Conservation (phyloP, 2,113 vertebrate genomes). For the Dinomys branickii region DNA sequence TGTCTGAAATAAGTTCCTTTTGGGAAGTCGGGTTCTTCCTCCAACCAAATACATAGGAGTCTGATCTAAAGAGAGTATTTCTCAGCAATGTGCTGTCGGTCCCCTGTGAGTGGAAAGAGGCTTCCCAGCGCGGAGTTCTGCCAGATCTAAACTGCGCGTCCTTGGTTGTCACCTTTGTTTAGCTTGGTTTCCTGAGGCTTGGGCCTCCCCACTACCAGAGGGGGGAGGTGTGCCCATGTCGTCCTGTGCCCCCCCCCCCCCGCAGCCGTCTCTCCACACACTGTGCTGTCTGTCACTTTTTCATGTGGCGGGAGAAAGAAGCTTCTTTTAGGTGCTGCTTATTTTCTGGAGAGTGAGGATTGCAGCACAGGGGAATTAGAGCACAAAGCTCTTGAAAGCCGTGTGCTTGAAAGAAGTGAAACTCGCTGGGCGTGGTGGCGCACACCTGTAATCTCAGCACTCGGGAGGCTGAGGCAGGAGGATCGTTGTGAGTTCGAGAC, state of each 20-base stretch:
- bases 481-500: too few species aligned
- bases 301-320: neutral
- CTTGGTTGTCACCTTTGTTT: neutral
- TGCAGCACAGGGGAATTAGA: neutral
- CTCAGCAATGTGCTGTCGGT: neutral
- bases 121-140: neutral
- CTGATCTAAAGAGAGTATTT: neutral
- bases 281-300: neutral
- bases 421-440: too few species aligned
- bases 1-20: neutral
- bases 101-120: neutral
- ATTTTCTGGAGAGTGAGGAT: neutral
- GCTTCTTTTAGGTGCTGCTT: neutral
- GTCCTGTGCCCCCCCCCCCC: too few species aligned
- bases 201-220: fast-evolving
- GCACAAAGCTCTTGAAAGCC: neutral
- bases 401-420: neutral
- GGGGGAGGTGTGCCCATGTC: too few species aligned
- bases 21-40: neutral
- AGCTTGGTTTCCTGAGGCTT: neutral
- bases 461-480: too few species aligned
- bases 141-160: neutral
- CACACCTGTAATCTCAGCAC: too few species aligned
- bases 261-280: neutral
- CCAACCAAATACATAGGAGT: neutral